Evolutionary conservation across 1,140 invertebrate species (phyloP).

Genomic region (Popillia japonica): DNA sequence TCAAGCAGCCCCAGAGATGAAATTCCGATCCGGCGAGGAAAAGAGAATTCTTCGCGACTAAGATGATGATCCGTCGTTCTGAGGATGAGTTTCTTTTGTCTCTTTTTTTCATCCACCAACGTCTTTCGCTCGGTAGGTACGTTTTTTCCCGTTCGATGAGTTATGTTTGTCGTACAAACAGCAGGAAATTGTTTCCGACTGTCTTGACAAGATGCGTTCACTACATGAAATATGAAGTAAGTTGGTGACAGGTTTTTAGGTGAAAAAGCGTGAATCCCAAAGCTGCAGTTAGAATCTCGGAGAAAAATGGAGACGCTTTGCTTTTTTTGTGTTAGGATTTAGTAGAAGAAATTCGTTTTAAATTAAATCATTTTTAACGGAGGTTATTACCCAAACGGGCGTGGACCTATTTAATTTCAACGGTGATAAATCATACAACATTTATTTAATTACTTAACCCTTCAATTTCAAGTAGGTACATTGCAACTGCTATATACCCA

Average conservation of each 20-base stretch:
- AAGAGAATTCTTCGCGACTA: background rate
- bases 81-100: background rate
- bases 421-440: no score
- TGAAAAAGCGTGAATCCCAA: background rate
- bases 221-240: slow-evolving; percentile 12
- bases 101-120: background rate
- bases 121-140: background rate
- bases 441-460: no score
- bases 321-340: no score
- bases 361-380: no score
- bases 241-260: background rate
- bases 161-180: background rate
- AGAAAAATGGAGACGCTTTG: no score
- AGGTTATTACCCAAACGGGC: no score
- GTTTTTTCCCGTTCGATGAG: slow-evolving; percentile 2
- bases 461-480: no score
- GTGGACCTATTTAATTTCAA: no score
- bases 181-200: slow-evolving; percentile 17
- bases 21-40: background rate
- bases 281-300: no score
- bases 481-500: background rate
- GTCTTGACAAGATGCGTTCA: background rate
- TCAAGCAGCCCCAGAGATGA: background rate
- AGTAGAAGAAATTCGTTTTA: no score
- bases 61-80: background rate